phyloP scores from a whole-genome alignment of 2,113 vertebrate genomes.

The Erpornis zantholeuca region DNA sequence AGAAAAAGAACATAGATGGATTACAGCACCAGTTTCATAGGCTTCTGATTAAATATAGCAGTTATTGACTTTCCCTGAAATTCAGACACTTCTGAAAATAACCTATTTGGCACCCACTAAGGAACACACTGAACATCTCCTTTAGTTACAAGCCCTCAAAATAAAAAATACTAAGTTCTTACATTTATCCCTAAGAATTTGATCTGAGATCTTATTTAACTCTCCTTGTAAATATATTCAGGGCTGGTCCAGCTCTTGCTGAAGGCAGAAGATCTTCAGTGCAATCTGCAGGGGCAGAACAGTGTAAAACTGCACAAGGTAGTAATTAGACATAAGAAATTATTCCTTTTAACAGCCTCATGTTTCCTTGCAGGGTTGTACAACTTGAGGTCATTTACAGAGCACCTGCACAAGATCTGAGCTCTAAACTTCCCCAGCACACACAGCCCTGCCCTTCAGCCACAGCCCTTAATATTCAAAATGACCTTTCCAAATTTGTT shows the following conservation, averaged over 20 bases:
- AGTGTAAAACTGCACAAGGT: not conserved
- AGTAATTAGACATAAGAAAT: not conserved
- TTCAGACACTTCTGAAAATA: conserved; percentile 45
- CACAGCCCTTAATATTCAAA: not conserved
- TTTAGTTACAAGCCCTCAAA: conserved; percentile 14
- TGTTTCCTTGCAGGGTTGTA: not conserved
- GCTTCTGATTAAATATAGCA: conserved; percentile 23
- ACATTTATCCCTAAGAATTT: not conserved
- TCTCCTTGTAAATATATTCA: not conserved
- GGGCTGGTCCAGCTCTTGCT: not conserved
- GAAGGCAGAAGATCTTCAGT: not conserved
- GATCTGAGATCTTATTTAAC: not conserved
- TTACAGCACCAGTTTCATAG: not conserved
- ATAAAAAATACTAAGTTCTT: conserved; percentile 8
- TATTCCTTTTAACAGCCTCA: not conserved
- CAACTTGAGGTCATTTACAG: not conserved
- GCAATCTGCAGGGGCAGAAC: not conserved
- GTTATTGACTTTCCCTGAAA: not conserved
- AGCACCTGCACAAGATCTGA: not conserved
- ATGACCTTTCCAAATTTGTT: conserved; percentile 40
- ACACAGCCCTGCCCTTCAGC: not conserved
- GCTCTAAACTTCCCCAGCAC: not conserved
- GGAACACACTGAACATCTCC: conserved; percentile 46
- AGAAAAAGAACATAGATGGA: not conserved
- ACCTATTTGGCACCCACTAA: conserved; percentile 8